A percentile compares a stretch with the other conserved stretches of the same genome.
Evolutionary conservation across 2,888 invertebrate genomes (phyloP).

Genomic region (Coelinius sp.): DNA sequence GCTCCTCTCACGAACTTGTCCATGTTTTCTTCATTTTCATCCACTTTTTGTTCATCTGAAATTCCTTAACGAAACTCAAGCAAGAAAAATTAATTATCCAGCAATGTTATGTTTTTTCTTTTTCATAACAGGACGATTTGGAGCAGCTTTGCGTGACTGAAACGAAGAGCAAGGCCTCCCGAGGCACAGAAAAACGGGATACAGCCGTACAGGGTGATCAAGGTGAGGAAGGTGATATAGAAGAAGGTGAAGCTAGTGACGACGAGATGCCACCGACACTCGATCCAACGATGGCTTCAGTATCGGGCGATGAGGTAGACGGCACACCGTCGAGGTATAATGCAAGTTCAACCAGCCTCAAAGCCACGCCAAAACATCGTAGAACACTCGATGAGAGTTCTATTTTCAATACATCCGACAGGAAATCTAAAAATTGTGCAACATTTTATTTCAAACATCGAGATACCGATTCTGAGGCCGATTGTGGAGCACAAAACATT

Average conservation of each 20-base stretch:
- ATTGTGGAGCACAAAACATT: conserved; percentile 63
- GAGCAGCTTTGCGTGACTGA: conserved; percentile 67
- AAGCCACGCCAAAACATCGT: conserved; percentile 54
- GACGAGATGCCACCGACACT: conserved; percentile 66
- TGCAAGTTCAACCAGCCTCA: conserved; percentile 22
- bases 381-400: conserved; percentile 57
- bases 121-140: conserved; percentile 64
- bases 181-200: conserved; percentile 43
- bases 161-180: conserved; percentile 52
- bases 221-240: conserved; percentile 63
- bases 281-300: conserved; percentile 56
- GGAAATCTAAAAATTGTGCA: conserved; percentile 86
- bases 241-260: conserved; percentile 55
- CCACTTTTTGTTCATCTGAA: neutral
- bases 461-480: conserved; percentile 88
- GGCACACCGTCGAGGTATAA: conserved; percentile 43
- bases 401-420: conserved; percentile 74
- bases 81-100: conserved; percentile 5
- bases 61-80: neutral
- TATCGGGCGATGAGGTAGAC: conserved; percentile 59
- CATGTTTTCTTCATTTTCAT: neutral
- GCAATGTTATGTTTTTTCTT: neutral
- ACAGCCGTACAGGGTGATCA: conserved; percentile 53
- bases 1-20: neutral
- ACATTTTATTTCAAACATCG: conserved; percentile 89